Evolutionary conservation across 1,140 invertebrate genomes (phyloP), one percentile per base, ranked within the genome.

Genomic region (Bradynema listronoti): DNA sequence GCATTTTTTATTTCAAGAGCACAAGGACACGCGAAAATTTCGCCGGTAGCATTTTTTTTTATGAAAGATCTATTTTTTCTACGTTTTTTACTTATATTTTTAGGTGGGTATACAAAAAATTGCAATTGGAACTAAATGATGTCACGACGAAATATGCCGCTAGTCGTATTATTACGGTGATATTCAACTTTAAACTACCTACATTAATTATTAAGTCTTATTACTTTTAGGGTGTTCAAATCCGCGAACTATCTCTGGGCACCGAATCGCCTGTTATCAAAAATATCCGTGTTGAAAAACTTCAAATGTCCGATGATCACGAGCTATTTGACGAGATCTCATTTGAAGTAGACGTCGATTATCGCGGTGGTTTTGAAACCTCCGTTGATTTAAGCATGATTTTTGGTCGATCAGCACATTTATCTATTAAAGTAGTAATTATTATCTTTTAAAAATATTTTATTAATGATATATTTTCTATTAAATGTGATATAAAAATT

Each of bases 391-490:
- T 89, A 36, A 86, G 87, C 72, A 87, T 91, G 84, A 83, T 91
- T 46, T 84, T 93, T 54, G 87, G 88, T 30, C 90, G 89, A 81
- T 87, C 88, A 58, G 90, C 89, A 36, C 90, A 87, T 78, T 84
- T 93, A 58, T 88, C 89, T 63, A 85, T 93, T 22, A 90, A 88
- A 83, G 87, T 88, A 89, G n/a, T n/a, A n/a, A n/a, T n/a, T n/a
- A n/a, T n/a, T n/a, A n/a, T n/a, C n/a, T n/a, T n/a, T n/a, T n/a
- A n/a, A n/a, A n/a, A n/a, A n/a, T n/a, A n/a, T n/a, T n/a, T n/a
- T n/a, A n/a, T n/a, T n/a, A n/a, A n/a, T n/a, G n/a, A n/a, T n/a
- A n/a, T n/a, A n/a, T n/a, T n/a, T n/a, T n/a, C n/a, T n/a, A n/a
- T n/a, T n/a, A n/a, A n/a, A n/a, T n/a, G n/a, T n/a, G n/a, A n/a